Conservation (phyloP, 2,888 invertebrate species). For the Oscheius sp. region DNA sequence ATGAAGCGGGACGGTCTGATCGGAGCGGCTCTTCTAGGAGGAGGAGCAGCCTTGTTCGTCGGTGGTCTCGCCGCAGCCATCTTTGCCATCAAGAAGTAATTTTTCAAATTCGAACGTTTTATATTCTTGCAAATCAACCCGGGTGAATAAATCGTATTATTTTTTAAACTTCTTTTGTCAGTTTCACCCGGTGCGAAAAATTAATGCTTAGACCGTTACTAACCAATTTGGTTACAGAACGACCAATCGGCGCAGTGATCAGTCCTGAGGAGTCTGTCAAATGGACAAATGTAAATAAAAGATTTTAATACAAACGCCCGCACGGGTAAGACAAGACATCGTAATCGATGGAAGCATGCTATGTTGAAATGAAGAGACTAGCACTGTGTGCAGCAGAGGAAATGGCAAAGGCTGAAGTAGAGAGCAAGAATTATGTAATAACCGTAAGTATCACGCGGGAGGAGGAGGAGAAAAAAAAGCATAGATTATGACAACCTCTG, state of each 20-base stretch:
- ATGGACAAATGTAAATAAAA: neutral
- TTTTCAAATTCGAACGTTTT: constrained; percentile 8
- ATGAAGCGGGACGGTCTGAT: constrained; percentile 83
- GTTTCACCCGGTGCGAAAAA: neutral
- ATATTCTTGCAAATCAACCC: neutral
- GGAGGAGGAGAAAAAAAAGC: neutral
- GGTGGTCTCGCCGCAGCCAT: constrained; percentile 59
- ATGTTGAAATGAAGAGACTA: neutral
- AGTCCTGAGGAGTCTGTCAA: neutral
- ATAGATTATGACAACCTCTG: constrained; percentile 23
- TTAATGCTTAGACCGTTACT: neutral
- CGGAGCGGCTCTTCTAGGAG: constrained; percentile 64
- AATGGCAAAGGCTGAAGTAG: neutral
- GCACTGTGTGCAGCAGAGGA: constrained; percentile 2
- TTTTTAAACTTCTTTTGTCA: neutral
- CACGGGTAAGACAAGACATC: no score
- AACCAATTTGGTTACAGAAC: neutral
- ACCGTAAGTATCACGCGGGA: constrained; percentile 33
- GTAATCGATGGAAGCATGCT: no score
- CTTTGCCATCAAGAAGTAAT: constrained; percentile 29
- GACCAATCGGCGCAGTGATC: neutral
- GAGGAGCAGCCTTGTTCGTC: constrained; percentile 66
- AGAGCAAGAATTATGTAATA: constrained; percentile 16
- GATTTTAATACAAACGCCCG: neutral
- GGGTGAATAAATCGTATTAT: constrained; percentile 20